Evolutionary conservation across 2,888 invertebrate genomes (phyloP).

Genomic region (Imbricaverruca yamaguchii): DNA sequence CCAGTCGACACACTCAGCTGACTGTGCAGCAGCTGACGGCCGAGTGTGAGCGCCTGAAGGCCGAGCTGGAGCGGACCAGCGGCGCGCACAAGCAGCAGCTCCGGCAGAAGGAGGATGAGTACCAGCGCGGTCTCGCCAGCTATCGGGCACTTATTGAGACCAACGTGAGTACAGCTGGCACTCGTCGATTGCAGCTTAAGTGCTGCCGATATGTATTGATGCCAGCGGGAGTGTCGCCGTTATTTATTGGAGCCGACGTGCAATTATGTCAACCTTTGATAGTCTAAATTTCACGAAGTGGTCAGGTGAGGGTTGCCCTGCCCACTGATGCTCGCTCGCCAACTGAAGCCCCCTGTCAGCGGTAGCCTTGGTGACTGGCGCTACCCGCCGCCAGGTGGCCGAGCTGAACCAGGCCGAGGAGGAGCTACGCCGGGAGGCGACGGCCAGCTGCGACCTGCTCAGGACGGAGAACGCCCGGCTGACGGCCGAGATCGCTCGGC

Average conservation of each 20-base stretch:
- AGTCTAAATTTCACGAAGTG: too few species aligned
- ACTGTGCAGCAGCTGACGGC: not conserved
- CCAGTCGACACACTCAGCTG: not conserved
- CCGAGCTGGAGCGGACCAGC: not conserved
- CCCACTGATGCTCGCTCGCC: too few species aligned
- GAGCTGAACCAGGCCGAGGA: constrained; percentile 5
- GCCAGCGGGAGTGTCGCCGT: too few species aligned
- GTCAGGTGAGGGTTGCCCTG: too few species aligned
- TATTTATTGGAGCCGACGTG: too few species aligned
- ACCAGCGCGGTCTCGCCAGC: constrained; percentile 5
- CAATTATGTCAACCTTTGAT: too few species aligned
- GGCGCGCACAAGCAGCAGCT: not conserved
- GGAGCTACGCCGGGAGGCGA: constrained; percentile 1
- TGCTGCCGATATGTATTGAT: too few species aligned
- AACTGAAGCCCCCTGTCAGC: too few species aligned
- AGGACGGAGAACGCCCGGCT: constrained; percentile 2
- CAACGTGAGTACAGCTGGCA: not conserved
- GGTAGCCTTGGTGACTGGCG: too few species aligned
- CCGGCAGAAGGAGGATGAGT: not conserved
- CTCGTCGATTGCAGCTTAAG: too few species aligned
- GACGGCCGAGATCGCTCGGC: not conserved
- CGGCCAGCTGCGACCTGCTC: not conserved
- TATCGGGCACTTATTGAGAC: not conserved
- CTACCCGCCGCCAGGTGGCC: not conserved
- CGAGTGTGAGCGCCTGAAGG: not conserved